Base-by-base conservation (phyloP, 2,888 invertebrate species). In the Xylocampa areola region DNA sequence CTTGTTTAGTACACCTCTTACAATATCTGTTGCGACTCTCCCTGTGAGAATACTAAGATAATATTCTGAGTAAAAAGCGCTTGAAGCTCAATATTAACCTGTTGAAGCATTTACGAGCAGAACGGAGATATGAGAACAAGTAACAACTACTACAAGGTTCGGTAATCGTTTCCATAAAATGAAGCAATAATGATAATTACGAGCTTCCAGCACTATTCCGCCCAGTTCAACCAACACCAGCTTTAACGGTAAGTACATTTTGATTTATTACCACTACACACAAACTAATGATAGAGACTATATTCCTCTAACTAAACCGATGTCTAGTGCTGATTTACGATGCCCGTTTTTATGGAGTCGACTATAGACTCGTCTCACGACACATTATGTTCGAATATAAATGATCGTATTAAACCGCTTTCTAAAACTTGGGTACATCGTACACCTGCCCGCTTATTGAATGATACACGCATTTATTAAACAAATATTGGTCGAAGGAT, bases 331-430 rank as follows among this genome's bases (percentile, higher is more conserved):
- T 76, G 79, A 82, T 81, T 80, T 79, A 82, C 75, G 68, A 70
- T 65, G 53, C 55, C 48, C 58, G 57, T 61, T 73, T 76, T 77
- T 72, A 78, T 70, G 65, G 67, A 66, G 47, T 62, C 58, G 39
- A 36, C 36, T 49, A 57, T 53, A 67, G 67, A 48, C 36, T 50
- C 50, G 58, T 57, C 53, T 63, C 60, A 64, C 60, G 60, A 68
- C 73, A 66, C 67, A 62, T 68, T 73, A 68, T 77, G 71, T 77
- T 79, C 75, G 85, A 81, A 82, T 86, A 81, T 80, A 82, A 84
- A 86, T 72, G 77, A 70, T 67, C 69, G 25, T 60, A 84, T 86
- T 85, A 81, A 65, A 59, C 77, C 67, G 77, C 86, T 86, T 85
- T 86, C 86, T 84, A 84, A 80, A 76, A 65, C 55, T 43, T 58